Percentiles rank a stretch among this genome's conserved stretches.
Conservation (phyloP, 2,888 invertebrate species). For the Caenorhabditis sp. region DNA sequence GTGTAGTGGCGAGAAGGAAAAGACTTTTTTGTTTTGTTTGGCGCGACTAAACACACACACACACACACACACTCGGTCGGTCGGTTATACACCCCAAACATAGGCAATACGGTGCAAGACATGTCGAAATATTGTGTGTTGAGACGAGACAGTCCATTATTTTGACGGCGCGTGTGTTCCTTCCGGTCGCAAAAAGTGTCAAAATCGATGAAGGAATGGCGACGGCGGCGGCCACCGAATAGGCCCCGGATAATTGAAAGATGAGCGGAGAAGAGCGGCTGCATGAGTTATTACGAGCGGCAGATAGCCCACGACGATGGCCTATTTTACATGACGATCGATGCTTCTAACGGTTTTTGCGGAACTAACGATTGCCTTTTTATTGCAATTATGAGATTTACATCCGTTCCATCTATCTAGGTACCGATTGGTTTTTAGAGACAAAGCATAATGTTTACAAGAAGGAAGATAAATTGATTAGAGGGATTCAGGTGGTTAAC, state of each 20-base stretch:
- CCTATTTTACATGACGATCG: slow-evolving; percentile 31
- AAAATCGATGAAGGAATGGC: slow-evolving; percentile 31
- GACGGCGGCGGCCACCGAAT: background rate
- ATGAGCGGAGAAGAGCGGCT: slow-evolving; percentile 22
- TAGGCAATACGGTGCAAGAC: slow-evolving; percentile 41
- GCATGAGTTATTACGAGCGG: slow-evolving; percentile 51
- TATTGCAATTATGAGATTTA: slow-evolving; percentile 39
- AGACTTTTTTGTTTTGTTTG: slow-evolving; percentile 52
- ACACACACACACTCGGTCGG: no score
- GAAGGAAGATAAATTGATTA: no score
- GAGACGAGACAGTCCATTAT: slow-evolving; percentile 17
- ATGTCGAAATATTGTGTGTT: slow-evolving; percentile 23
- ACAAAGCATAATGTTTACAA: no score
- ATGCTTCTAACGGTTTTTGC: slow-evolving; percentile 14
- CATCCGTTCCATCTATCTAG: no score
- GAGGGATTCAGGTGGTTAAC: no score
- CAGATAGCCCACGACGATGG: slow-evolving; percentile 36
- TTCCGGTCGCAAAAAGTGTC: slow-evolving; percentile 54
- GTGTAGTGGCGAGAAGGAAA: slow-evolving; percentile 42
- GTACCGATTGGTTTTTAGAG: no score
- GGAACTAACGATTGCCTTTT: slow-evolving; percentile 20
- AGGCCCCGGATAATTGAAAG: slow-evolving; percentile 43
- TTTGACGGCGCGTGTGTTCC: slow-evolving; percentile 26
- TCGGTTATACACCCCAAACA: slow-evolving; percentile 44
- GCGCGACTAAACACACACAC: slow-evolving; percentile 55